Base-by-base conservation (phyloP, 2,797 vertebrate species). In the Trematomus bernacchii region DNA sequence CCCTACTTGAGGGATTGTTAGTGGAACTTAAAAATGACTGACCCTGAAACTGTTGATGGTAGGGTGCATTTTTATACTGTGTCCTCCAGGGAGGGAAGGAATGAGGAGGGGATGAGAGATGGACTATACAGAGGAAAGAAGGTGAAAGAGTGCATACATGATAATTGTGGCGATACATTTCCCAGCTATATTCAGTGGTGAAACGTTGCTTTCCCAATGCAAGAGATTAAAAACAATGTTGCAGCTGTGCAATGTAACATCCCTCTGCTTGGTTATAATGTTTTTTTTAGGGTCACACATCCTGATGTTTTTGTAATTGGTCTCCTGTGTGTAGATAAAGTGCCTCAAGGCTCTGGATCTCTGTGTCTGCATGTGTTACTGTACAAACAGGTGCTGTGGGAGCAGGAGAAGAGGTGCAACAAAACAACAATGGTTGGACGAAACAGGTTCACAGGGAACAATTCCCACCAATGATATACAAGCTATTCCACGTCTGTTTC, bases 1-100 rank as follows among this genome's bases (percentile, higher is more conserved):
- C 52, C 51, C 80, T 65, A 50, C 80, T 86, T 78, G 77, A 84
- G 80, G 71, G 76, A 81, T 79, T 74, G 78, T 80, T 88, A 89
- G 87, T 90, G 77, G 78, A 85, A 88, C 83, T 83, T 83, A 87
- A 89, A 89, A 93, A 89, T 87, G 92, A 90, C 87, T 86, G 80
- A 90, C 79, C 88, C 83, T 89, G 80, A 88, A 90, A 91, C 73
- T 60, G 81, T 73, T 71, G 79, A 83, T 83, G 76, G 73, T 73
- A 61, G 78, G 80, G 77, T 89, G 85, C 82, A 85, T 90, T 85
- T 90, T 90, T 87, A 78, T 73, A 66, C 73, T 50, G 42, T 16
- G n/a, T 75, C 79, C 83, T 70, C 66, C 11, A 44, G 70, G 73
- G 78, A 83, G 40, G 46, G 60, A 40, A 44, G 21, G 53, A 47